Evolutionary conservation across 2,113 vertebrate species (phyloP).

Genomic region (Riparia riparia): DNA sequence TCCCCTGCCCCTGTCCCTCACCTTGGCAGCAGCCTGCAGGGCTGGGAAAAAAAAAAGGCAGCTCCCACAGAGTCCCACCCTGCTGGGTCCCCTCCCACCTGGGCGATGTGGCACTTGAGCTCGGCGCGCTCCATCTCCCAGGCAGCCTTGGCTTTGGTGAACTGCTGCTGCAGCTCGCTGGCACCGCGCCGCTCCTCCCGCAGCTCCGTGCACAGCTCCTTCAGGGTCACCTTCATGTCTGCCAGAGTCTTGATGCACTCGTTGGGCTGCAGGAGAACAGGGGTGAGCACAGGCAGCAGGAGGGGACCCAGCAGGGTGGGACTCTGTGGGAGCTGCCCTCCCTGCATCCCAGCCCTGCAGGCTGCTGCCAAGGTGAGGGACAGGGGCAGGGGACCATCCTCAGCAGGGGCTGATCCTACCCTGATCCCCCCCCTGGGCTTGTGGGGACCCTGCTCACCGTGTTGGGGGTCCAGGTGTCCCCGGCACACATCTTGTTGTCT

Average conservation of each 20-base stretch:
- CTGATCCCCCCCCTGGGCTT: not conserved
- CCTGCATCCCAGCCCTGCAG: not conserved
- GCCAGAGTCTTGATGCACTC: constrained; percentile 90
- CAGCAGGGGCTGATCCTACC: not conserved
- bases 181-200: constrained; percentile 88
- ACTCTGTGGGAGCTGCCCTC: not conserved
- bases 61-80: constrained; percentile 48
- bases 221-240: constrained; percentile 91
- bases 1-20: too few species aligned
- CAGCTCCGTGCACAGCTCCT: constrained; percentile 91
- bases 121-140: constrained; percentile 95
- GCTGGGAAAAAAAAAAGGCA: too few species aligned
- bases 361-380: not conserved
- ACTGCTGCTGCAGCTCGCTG: constrained; percentile 94
- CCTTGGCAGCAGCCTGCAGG: too few species aligned
- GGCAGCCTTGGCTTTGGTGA: constrained; percentile 93
- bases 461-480: constrained; percentile 83
- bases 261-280: constrained; percentile 74
- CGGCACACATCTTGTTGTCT: constrained; percentile 81
- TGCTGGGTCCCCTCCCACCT: constrained; percentile 84
- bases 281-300: not conserved
- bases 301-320: not conserved
- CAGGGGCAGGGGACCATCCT: not conserved
- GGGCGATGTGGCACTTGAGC: constrained; percentile 87
- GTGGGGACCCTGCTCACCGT: constrained; percentile 58